Conservation (phyloP, 2,113 vertebrate genomes). For the Mormyrus lacerda region DNA sequence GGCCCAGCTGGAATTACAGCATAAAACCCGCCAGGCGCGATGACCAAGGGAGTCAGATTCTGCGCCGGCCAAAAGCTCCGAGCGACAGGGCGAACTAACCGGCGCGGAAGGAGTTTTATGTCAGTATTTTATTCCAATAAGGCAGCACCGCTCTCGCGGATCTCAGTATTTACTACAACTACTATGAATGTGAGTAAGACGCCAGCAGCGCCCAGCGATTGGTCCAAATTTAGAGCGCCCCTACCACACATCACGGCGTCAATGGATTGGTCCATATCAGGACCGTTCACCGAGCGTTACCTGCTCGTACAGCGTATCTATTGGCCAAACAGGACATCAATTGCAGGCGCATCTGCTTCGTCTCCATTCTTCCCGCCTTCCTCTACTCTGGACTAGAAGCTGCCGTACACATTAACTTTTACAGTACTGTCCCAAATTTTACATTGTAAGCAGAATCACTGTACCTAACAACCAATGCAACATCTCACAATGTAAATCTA, state of each 20-base stretch:
- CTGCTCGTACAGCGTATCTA: conserved; percentile 12
- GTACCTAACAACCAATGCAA: background rate
- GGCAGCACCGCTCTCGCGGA: conserved; percentile 10
- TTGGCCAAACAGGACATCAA: conserved; percentile 36
- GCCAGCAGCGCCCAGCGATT: conserved; percentile 44
- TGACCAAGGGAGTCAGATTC: background rate
- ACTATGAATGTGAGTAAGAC: conserved; percentile 34
- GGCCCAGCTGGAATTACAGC: background rate
- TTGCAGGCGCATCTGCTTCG: background rate
- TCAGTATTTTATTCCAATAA: background rate
- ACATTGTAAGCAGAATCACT: background rate
- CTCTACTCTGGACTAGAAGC: background rate
- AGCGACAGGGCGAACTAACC: background rate
- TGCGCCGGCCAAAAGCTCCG: background rate
- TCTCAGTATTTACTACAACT: conserved; percentile 64
- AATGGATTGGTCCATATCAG: conserved; percentile 55
- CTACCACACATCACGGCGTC: conserved; percentile 22
- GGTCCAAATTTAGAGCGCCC: conserved; percentile 52
- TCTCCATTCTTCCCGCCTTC: conserved; percentile 19
- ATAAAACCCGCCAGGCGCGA: background rate
- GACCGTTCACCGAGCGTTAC: conserved; percentile 38
- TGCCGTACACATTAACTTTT: conserved; percentile 23
- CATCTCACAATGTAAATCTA: background rate
- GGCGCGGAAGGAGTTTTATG: background rate
- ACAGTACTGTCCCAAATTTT: conserved; percentile 11